Evolutionary conservation across 1,140 invertebrate species (phyloP).

Genomic region (Sarcophaga peregrina): DNA sequence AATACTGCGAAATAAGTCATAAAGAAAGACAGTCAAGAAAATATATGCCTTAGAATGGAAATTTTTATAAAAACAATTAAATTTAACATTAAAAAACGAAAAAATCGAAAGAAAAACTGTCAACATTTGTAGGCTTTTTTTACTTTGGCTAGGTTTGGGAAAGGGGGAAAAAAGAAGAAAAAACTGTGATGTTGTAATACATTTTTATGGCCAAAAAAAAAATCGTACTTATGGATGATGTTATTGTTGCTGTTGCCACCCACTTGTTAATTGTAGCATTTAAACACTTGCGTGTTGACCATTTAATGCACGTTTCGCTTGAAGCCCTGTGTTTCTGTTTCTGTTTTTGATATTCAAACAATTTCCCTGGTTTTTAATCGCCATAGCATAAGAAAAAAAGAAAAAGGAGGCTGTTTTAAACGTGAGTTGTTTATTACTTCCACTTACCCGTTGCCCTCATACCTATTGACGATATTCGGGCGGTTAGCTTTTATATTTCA

Average conservation of each 20-base stretch:
- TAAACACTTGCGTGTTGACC: constrained; percentile 34
- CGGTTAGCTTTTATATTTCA: neutral
- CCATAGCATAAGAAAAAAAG: neutral
- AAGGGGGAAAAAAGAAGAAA: too few species aligned
- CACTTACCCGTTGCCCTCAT: neutral
- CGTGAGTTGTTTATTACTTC: constrained; percentile 2
- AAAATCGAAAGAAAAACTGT: neutral
- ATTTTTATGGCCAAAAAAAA: too few species aligned
- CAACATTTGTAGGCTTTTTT: neutral
- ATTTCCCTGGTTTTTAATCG: constrained; percentile 2
- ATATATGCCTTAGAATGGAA: neutral
- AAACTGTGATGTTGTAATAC: too few species aligned
- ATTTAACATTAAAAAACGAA: neutral
- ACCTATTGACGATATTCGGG: neutral
- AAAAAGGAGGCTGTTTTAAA: neutral
- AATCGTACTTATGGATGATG: neutral
- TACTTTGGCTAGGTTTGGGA: neutral
- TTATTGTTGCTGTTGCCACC: constrained; percentile 26
- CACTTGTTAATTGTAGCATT: constrained; percentile 37
- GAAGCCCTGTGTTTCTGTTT: neutral
- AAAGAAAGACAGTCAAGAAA: neutral
- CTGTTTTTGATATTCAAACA: neutral
- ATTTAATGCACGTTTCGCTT: constrained; percentile 39
- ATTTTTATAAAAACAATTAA: constrained; percentile 15
- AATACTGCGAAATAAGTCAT: neutral